These are phyloP conservation scores for Cyrtodaria siliqua DNA, from an alignment of 2,888 invertebrate species.

Conservation along the genomic window DNA sequence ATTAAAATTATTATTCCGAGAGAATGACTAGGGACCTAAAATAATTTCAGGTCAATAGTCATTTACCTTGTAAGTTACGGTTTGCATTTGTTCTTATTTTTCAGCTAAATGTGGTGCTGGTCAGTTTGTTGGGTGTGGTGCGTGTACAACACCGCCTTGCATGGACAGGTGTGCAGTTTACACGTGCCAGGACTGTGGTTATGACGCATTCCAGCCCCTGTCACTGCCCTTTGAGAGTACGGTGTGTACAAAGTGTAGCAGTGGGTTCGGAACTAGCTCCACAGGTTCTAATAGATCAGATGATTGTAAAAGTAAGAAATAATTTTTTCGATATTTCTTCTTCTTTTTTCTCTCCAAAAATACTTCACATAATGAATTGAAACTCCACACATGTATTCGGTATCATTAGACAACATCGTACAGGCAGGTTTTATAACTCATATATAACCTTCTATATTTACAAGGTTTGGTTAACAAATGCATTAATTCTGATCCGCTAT, in stretches of 20 bases:
- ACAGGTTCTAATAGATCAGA: not conserved
- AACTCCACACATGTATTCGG: no score
- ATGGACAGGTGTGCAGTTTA: slow-evolving; percentile 2
- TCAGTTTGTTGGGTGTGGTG: slow-evolving; percentile 7
- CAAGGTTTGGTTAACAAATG: no score
- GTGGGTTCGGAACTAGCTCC: slow-evolving; percentile 31
- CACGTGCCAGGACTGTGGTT: slow-evolving; percentile 37
- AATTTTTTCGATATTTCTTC: no score
- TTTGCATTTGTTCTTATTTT: not conserved
- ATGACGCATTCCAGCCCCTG: slow-evolving; percentile 58
- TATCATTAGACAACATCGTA: no score
- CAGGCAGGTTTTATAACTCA: no score
- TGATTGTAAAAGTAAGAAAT: slow-evolving; percentile 12
- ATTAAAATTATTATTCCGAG: no score
- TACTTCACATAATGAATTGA: no score
- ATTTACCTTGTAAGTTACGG: not conserved
- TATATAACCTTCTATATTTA: no score
- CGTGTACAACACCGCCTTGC: slow-evolving; percentile 6
- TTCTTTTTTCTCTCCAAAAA: no score
- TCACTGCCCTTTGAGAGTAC: slow-evolving; percentile 51
- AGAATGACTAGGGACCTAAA: no score
- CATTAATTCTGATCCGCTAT: no score
- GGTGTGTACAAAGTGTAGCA: slow-evolving; percentile 48
- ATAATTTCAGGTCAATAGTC: not conserved
- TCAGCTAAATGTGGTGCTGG: slow-evolving; percentile 38